Evolutionary conservation across 2,113 vertebrate genomes (phyloP), one percentile per base, ranked within the genome.

Genomic region (Brachyistius frenatus): DNA sequence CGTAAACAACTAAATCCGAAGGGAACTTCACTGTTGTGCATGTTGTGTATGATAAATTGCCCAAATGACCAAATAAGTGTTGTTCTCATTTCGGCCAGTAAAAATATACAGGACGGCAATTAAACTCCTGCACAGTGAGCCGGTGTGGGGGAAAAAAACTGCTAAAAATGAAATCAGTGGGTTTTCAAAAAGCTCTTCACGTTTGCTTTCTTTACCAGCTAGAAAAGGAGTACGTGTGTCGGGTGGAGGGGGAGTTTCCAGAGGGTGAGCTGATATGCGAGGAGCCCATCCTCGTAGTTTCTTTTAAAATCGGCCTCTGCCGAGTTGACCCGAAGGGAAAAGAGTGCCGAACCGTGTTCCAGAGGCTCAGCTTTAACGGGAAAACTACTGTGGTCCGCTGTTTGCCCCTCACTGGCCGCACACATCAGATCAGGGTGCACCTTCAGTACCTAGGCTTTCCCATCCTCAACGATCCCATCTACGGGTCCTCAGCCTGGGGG

Each of bases 401-500:
- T 73, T 91, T 92, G 2, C 98, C 98, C 0, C 94, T 94, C 1
- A 99, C 98, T 0, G 98, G 98, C 16, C 97, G 98, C 36, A 99
- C 96, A 0, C 98, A 99, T 91, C 98, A 99, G 93, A 99, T 99
- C 83, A 96, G 98, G 1, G 98, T 99, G 8, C 98, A 99, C 74
- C 93, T 99, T 62, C 98, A 99, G 91, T 99, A 94, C 74, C 81
- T 99, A 87, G 98, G 98, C 0, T 95, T 98, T 66, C 98, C 98
- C 16, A 98, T 99, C 5, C 71, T 98, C 73, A 98, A 97, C 0
- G 98, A 99, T 55, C 98, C 98, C n/a, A 96, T 99, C 89, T 99
- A 99, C 39, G 97, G 97, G n/a, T 96, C 96, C 50, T 91, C 91
- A 0, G 97, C 95, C 0, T 99, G 98, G 98, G 98, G 98, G 1